Conservation (phyloP, 37 sponge, comb jelly and placozoan species). For the Agelas oroides region DNA sequence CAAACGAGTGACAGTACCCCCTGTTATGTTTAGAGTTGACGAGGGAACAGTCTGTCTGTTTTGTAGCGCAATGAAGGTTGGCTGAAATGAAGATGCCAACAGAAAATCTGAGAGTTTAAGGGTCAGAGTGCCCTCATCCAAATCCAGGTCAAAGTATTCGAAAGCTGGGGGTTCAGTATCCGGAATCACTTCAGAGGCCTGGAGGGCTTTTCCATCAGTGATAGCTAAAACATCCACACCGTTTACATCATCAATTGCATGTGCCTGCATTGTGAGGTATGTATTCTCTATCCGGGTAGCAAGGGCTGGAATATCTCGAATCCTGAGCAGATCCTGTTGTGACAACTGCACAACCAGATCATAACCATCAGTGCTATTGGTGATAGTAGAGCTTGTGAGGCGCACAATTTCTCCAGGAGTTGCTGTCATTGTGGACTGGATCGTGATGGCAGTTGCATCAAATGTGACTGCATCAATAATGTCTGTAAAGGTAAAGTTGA, state of each 20-base stretch:
- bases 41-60: slow-evolving; percentile 9
- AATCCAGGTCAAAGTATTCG: slow-evolving; percentile 67
- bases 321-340: slow-evolving; percentile 66
- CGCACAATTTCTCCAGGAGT: slow-evolving; percentile 40
- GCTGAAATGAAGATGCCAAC: slow-evolving; percentile 56
- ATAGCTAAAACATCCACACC: slow-evolving; percentile 85
- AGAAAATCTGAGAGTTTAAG: slow-evolving; percentile 78
- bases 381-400: slow-evolving; percentile 57
- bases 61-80: slow-evolving; percentile 53
- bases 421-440: slow-evolving; percentile 67
- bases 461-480: slow-evolving; percentile 80
- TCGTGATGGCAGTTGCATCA: slow-evolving; percentile 84
- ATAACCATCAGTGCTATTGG: slow-evolving; percentile 73
- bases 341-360: slow-evolving; percentile 59
- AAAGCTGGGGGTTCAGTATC: slow-evolving; percentile 78
- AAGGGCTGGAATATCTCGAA: slow-evolving; percentile 72
- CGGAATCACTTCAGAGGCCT: slow-evolving; percentile 49
- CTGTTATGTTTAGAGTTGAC: slow-evolving; percentile 27
- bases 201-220: slow-evolving; percentile 86
- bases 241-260: slow-evolving; percentile 90
- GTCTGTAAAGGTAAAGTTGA: slow-evolving; percentile 82
- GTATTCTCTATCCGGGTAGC: slow-evolving; percentile 60
- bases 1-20: slow-evolving; percentile 68
- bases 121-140: slow-evolving; percentile 68
- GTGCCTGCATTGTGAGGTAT: slow-evolving; percentile 89